A percentile compares a stretch with the other conserved stretches of the same genome.
Evolutionary conservation across 2,113 vertebrate genomes (phyloP).

Genomic region (Dromaius novaehollandiae): DNA sequence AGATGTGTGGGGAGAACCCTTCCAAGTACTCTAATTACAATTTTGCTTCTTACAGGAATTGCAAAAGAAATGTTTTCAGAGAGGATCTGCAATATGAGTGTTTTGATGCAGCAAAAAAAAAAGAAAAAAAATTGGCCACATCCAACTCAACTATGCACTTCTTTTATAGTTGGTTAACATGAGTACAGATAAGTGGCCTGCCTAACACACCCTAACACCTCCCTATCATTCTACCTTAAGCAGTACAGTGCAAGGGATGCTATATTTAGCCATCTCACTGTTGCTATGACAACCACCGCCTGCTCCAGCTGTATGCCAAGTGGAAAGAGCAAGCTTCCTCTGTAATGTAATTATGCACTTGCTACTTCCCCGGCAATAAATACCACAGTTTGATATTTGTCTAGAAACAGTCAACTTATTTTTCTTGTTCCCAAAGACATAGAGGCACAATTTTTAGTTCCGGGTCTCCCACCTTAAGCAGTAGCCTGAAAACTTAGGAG

Average conservation of each 20-base stretch:
- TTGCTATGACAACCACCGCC: constrained; percentile 79
- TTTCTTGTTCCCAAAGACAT: neutral
- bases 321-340: constrained; percentile 77
- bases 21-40: neutral
- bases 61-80: neutral
- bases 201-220: constrained; percentile 65
- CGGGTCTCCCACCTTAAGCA: neutral
- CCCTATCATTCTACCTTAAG: constrained; percentile 73
- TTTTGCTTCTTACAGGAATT: neutral
- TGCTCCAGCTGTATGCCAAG: constrained; percentile 77
- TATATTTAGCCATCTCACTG: constrained; percentile 79
- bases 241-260: constrained; percentile 58
- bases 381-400: constrained; percentile 61
- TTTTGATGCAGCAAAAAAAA: neutral
- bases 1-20: neutral
- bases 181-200: constrained; percentile 45
- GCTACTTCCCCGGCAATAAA: constrained; percentile 74
- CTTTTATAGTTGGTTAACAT: constrained; percentile 32
- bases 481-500: neutral
- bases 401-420: constrained; percentile 50
- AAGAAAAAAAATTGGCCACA: neutral
- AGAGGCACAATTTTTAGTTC: neutral
- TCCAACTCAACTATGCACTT: neutral
- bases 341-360: constrained; percentile 75
- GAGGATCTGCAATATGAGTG: neutral